Evolutionary conservation across 2,888 invertebrate genomes (phyloP), one percentile per base, ranked within the genome.

Genomic region (Amphiduros pacificus): DNA sequence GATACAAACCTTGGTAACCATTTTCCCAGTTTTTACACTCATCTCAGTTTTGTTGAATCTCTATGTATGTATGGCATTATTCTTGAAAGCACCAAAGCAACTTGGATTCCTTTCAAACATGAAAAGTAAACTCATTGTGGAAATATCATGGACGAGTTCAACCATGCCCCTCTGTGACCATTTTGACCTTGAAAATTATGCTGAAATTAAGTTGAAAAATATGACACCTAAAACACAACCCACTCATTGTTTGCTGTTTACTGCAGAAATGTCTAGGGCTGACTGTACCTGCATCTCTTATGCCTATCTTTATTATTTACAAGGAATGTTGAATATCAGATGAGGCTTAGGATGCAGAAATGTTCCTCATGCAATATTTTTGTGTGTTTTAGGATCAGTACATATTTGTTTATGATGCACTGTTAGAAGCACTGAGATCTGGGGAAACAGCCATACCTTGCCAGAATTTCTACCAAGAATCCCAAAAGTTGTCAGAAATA

Each of bases 371-470:
- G 17, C 6, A 26, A 51, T 51, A 26, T 26, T 51, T 51, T 27
- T 26, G 11, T 48, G 22, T 48, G 49, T 57, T 57, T 48, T n/a
- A 59, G 59, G 61, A 61, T 36, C 61, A 61, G 24, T 61, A 61
- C 50, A 48, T 44, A 28, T 61, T 61, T 24, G 29, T 55, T 17
- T 55, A 61, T 24, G 49, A 55, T 24, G 61, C 61, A 6, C 20
- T 61, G 11, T 26, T 48, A 6, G 61, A 61, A 26, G 54, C 54
- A 2, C 14, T 61, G 5, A 5, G 36, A 2, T 49, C 49, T 1
- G 55, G 55, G 14, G 55, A 61, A 1, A 61, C 49, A 2, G n/a
- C 32, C 20, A 55, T 44, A 44, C 44, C 44, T 20, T 44, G 44
- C n/a, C 22, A 11, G 6, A 5, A 44, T 20, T 44, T 44, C 22